phyloP scores from a whole-genome alignment of 2,797 vertebrate species.

The Gambelia wislizenii region DNA sequence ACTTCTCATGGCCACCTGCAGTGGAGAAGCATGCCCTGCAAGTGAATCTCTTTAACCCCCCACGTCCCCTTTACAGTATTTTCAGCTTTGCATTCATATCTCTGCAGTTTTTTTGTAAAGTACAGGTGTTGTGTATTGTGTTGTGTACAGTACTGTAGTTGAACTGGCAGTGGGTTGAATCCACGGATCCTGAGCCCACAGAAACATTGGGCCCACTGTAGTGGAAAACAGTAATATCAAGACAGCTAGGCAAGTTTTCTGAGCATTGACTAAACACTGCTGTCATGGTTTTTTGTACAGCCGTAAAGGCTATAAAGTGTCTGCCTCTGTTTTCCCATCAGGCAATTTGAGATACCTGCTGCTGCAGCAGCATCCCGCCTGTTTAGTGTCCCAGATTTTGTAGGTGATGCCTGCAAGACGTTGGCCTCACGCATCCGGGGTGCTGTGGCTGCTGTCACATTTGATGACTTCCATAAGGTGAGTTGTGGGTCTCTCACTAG shows the following conservation, averaged over 20 bases:
- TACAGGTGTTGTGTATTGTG: no score
- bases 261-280: neutral
- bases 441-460: constrained; percentile 90
- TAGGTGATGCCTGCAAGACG: constrained; percentile 91
- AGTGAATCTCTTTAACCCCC: no score
- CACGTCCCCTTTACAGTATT: no score
- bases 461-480: constrained; percentile 94
- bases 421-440: constrained; percentile 90
- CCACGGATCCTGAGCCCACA: no score
- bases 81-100: no score
- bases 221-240: neutral
- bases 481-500: neutral
- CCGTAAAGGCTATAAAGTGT: neutral
- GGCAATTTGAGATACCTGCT: constrained; percentile 86
- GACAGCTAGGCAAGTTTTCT: neutral
- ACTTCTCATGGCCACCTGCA: no score
- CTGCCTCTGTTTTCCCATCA: constrained; percentile 55
- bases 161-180: no score
- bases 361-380: constrained; percentile 71
- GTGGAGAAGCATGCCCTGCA: no score
- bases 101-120: no score
- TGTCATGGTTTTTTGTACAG: neutral
- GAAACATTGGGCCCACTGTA: no score
- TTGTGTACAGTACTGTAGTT: no score
- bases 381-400: constrained; percentile 90